Evolutionary conservation across 2,113 vertebrate species (phyloP), one percentile per base, ranked within the genome.

Genomic region (Clarias gariepinus): DNA sequence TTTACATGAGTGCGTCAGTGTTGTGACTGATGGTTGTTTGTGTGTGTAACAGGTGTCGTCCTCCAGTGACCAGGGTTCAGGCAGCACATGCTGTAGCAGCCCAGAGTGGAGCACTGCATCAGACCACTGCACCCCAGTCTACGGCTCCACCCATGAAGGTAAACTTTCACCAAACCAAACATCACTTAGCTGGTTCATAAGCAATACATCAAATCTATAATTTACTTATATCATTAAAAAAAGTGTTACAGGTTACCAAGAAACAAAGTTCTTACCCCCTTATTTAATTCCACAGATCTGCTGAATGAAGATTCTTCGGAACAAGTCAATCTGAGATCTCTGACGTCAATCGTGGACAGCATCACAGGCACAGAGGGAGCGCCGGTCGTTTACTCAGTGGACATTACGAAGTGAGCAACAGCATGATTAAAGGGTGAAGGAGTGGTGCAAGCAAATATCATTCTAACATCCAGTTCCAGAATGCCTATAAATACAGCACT

Each of bases 281-380:
- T 82, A n/a, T 71, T 63, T n/a, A 4, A 89, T 57, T 86, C 82
- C 69, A 78, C 80, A 99, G 98, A 98, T 92, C 96, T 97, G n/a
- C 94, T 99, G 89, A 92, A 95, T 0, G 94, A 96, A 0, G 96
- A 97, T 11, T 93, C 95, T 1, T 92, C 95, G 0, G 96, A 98
- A 47, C 95, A 97, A 58, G 94, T 93, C 87, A 97, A 96, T 92
- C 96, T 99, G 90, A 96, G 95, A 79, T 97, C 97, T 0, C 95
- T 99, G 91, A 96, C 96, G 55, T 98, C 98, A 87, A 98, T 99
- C 6, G 97, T 99, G 90, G 96, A 98, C 71, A 96, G 97, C 95
- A 98, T 99, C 78, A 91, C 96, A 0, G 95, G 95, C 87, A 93
- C 95, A 82, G 96, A 97, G 9, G 96, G 95, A 0, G 92, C 96